Percentiles rank a stretch among this genome's conserved stretches.
Evolutionary conservation across 2,888 invertebrate species (phyloP).

Genomic region (Esperia sulphurella): DNA sequence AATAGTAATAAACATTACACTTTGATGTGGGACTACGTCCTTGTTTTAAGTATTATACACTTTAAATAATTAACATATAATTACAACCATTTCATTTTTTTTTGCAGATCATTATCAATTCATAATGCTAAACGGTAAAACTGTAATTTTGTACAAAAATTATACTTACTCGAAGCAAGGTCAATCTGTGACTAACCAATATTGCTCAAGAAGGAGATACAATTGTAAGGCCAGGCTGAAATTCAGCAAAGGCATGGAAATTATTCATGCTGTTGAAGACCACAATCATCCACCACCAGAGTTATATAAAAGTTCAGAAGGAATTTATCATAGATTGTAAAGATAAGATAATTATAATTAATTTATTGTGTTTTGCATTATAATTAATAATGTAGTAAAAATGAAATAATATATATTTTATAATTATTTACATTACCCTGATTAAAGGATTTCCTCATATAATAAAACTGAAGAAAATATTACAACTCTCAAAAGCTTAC

Average conservation of each 20-base stretch:
- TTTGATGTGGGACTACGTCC: too few relatives aligned
- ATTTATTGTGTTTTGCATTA: too few relatives aligned
- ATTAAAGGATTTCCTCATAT: too few relatives aligned
- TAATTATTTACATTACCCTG: too few relatives aligned
- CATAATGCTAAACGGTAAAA: not conserved
- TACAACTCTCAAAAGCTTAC: too few relatives aligned
- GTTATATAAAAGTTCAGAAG: not conserved
- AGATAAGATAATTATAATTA: too few relatives aligned
- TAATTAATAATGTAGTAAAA: too few relatives aligned
- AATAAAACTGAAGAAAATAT: too few relatives aligned
- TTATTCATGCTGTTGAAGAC: not conserved
- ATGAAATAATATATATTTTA: too few relatives aligned
- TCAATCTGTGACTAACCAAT: not conserved
- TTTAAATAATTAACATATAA: too few relatives aligned
- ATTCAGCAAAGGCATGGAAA: not conserved
- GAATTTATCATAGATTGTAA: not conserved
- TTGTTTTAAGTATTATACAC: too few relatives aligned
- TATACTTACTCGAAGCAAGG: not conserved
- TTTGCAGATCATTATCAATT: not conserved
- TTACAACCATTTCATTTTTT: not conserved
- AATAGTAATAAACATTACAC: too few relatives aligned
- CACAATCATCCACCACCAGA: conserved; percentile 2
- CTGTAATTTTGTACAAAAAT: not conserved
- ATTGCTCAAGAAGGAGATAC: not conserved
- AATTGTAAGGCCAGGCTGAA: not conserved